Evolutionary conservation across 2,113 vertebrate genomes (phyloP), one percentile per base, ranked within the genome.

Genomic region (Aphelocoma coerulescens): DNA sequence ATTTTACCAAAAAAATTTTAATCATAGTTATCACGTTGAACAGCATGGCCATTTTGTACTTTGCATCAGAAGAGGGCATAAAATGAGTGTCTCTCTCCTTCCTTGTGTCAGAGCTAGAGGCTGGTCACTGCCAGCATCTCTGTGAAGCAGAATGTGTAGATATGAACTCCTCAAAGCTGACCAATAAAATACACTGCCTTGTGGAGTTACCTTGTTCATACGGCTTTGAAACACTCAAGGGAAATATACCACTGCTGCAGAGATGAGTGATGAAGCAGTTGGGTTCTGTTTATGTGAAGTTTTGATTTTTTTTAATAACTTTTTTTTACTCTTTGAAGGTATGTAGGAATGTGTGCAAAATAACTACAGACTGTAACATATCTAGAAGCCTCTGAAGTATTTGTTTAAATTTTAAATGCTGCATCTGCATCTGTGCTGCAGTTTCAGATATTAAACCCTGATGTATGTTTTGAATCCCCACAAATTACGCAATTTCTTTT

Each of bases 401-500:
- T 74, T 68, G 57, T 85, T 95, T 92, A 78, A 79, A 81, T 67
- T 91, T 93, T 91, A 89, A 58, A n/a, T 72, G 85, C 80, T 88
- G 69, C 51, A 91, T 81, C 55, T 87, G 58, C 77, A 81, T 73
- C 76, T 87, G 69, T 24, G 26, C 15, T 92, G 48, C 54, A 82
- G 58, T 73, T 69, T 88, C 88, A 83, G 89, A 88, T 90, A 92
- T 94, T 85, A 90, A 66, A 78, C 65, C 41, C 61, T 77, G 68
- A 90, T 85, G 35, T 85, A 91, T 74, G 18, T 91, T 95, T 88
- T 88, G 72, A 75, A 66, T 91, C 39, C 62, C 69, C 76, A 78
- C 57, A 92, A 94, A 93, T 93, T 58, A 90, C 9, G 1, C 48
- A 58, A 71, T 95, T 95, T 90, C 75, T 92, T 92, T 91, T 88